Conservation (phyloP, 1,140 invertebrate species). For the Brachionus rotundiformis region DNA sequence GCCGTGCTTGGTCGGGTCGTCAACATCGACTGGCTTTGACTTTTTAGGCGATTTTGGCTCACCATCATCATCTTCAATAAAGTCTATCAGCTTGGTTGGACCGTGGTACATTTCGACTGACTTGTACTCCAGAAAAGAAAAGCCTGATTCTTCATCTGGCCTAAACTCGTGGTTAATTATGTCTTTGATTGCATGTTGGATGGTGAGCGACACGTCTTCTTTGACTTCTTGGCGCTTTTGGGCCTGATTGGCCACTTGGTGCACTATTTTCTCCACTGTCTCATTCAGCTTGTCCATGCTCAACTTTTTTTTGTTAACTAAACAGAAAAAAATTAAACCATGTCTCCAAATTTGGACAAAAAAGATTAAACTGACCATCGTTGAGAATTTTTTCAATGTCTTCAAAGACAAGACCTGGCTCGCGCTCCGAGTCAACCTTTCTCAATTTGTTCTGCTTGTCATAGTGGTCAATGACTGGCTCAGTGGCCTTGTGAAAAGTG, state of each 20-base stretch:
- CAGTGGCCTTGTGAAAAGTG: not conserved
- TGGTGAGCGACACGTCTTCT: constrained; percentile 36
- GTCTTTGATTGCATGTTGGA: constrained; percentile 47
- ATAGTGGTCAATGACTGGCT: constrained; percentile 75
- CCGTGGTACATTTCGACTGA: constrained; percentile 43
- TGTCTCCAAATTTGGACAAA: too few species aligned
- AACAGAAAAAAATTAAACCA: not conserved
- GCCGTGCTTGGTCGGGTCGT: constrained; percentile 32
- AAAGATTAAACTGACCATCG: not conserved
- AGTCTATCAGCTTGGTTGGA: constrained; percentile 33
- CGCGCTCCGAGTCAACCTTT: constrained; percentile 41
- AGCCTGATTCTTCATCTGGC: constrained; percentile 49
- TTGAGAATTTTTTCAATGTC: constrained; percentile 33
- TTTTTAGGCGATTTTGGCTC: constrained; percentile 4
- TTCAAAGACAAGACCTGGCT: constrained; percentile 29
- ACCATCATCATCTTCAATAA: constrained; percentile 18
- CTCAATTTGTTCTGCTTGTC: constrained; percentile 59
- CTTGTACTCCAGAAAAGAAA: constrained; percentile 44
- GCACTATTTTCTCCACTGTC: constrained; percentile 38
- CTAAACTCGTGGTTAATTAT: constrained; percentile 30
- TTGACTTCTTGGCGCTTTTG: constrained; percentile 28
- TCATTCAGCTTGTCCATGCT: constrained; percentile 40
- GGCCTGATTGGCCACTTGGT: constrained; percentile 31
- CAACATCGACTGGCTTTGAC: not conserved
- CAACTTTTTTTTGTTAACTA: constrained; percentile 37